Base-by-base conservation (phyloP, 2,797 vertebrate genomes). In the Chelonia mydas region DNA sequence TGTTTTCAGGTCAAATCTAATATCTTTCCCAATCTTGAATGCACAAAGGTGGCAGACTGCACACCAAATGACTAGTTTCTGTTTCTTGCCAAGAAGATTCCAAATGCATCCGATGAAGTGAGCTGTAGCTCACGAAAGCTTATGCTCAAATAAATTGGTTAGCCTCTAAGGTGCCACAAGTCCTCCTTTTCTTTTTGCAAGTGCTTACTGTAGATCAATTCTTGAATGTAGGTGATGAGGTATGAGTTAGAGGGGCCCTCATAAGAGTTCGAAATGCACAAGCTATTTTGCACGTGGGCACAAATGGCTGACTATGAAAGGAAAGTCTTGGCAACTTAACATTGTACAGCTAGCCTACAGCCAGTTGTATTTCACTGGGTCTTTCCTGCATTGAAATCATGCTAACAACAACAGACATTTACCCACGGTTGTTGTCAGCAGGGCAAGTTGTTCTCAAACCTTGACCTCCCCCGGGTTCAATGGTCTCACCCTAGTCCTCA, bases 291-390 rank as follows among this genome's bases (percentile, higher is more conserved):
- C 88, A 88, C n/a, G 47, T 80, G 85, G 33, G 47, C 47, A 74
- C 83, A 82, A 94, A 47, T 57, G 89, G 88, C 37, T 83, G 25
- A 25, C 55, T 47, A 57, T 79, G 72, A 79, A 86, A 45, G 27
- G 37, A 94, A 84, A 50, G 55, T 87, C 16, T 87, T 51, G 5
- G 72, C n/a, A 87, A 5, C 53, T n/a, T 84, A 81, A 12, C 54
- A 15, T 83, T 61, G 0, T 49, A 17, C 41, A 53, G 78, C 49
- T 3, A 50, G 77, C 1, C 0, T 49, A 77, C 45, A 77, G 51
- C 47, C 28, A 3, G 1, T 2, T 59, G 57, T 21, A 25, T 65
- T 27, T 41, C 0, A 0, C 49, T 68, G 72, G 47, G 33, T 79
- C 3, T 79, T 41, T 87, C n/a, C 72, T 61, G 2, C 19, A 49